Percentiles rank a stretch among this genome's conserved stretches.
Conservation (phyloP, 1,140 invertebrate species). For the Globodera ellingtonae region DNA sequence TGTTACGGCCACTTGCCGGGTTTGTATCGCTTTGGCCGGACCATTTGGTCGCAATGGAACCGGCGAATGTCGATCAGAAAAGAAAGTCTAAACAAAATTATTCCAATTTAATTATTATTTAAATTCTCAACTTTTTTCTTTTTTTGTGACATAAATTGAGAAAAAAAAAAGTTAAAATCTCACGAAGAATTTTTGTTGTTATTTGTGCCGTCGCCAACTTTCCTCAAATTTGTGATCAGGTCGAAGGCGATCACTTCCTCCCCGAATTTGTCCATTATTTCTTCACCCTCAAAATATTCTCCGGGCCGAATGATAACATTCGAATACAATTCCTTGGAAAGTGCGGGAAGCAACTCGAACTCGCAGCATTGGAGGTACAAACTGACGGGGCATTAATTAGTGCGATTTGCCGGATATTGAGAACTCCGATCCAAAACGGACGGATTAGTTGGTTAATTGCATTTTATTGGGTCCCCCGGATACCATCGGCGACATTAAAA, state of each 20-base stretch:
- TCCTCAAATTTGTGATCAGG: constrained; percentile 52
- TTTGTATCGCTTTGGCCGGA: constrained; percentile 41
- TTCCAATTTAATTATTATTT: background rate
- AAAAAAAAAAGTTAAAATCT: constrained; percentile 9
- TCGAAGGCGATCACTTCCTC: constrained; percentile 56
- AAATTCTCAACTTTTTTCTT: constrained; percentile 1
- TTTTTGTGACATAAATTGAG: background rate
- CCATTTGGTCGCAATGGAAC: constrained; percentile 41
- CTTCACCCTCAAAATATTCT: constrained; percentile 63
- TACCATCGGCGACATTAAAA: too few relatives aligned
- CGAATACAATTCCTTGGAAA: constrained; percentile 55
- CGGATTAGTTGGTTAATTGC: too few relatives aligned
- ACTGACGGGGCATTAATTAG: constrained; percentile 12
- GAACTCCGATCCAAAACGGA: background rate
- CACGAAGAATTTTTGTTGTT: constrained; percentile 18
- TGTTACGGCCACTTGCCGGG: constrained; percentile 45
- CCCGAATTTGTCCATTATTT: constrained; percentile 53
- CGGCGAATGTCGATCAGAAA: constrained; percentile 41
- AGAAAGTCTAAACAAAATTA: constrained; percentile 23
- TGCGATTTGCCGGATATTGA: background rate
- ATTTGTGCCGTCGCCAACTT: constrained; percentile 20
- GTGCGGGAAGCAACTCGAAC: constrained; percentile 49
- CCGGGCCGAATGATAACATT: constrained; percentile 51
- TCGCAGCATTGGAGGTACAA: constrained; percentile 61
- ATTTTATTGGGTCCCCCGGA: too few relatives aligned